Evolutionary conservation across 2,797 vertebrate species (phyloP).

Genomic region (Helarctos malayanus): DNA sequence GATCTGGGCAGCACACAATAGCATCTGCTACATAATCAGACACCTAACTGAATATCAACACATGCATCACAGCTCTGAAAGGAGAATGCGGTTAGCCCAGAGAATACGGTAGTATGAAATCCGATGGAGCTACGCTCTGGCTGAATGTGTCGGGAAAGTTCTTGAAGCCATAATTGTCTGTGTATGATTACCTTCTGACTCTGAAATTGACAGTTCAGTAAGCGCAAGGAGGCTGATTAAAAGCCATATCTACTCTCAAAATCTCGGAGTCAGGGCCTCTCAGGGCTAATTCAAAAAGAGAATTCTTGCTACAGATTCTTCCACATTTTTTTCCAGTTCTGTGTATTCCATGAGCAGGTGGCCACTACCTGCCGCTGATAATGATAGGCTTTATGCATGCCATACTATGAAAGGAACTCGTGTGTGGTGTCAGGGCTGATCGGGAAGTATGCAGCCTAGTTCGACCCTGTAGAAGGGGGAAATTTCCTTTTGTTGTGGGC

Average conservation of each 20-base stretch:
- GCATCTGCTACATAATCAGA: conserved; percentile 21
- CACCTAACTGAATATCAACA: not conserved
- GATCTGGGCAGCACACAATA: not conserved
- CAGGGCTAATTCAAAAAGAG: conserved; percentile 68
- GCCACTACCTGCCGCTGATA: conserved; percentile 80
- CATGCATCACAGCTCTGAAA: not conserved
- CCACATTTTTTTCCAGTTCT: conserved; percentile 68
- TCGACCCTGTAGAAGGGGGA: conserved; percentile 66
- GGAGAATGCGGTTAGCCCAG: conserved; percentile 18
- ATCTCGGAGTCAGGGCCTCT: conserved; percentile 59
- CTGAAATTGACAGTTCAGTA: conserved; percentile 75
- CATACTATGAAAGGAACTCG: conserved; percentile 72
- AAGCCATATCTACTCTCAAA: conserved; percentile 70
- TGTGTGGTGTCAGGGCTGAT: conserved; percentile 64
- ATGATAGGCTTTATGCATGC: conserved; percentile 78
- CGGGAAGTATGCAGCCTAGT: conserved; percentile 65
- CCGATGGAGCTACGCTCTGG: not conserved
- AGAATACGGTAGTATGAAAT: not conserved
- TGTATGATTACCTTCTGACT: conserved; percentile 75
- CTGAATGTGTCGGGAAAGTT: conserved; percentile 63
- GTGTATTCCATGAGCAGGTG: conserved; percentile 78
- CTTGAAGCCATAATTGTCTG: conserved; percentile 66
- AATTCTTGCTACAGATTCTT: conserved; percentile 73
- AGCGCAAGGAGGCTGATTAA: conserved; percentile 78
- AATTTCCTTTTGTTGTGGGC: conserved; percentile 78